Evolutionary conservation across 2,113 vertebrate species (phyloP), one percentile per base, ranked within the genome.

Genomic region (Tor tambroides): DNA sequence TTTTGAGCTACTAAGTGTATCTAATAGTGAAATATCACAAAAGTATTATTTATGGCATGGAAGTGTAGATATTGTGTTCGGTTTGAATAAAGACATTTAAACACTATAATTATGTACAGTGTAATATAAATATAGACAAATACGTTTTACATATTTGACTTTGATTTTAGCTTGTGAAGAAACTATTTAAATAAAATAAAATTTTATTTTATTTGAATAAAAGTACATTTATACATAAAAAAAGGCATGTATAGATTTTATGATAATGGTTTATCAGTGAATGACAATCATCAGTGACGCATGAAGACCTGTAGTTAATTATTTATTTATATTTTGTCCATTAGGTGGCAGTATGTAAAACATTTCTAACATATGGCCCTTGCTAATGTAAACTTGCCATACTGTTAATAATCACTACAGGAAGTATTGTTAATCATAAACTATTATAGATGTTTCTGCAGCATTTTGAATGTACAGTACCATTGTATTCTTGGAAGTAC

Each of bases 261-360:
- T 43, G 2, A 14, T 46, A 46, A 46, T 15, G 5, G 72, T 23
- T 72, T 41, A 41, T 41, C 10, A 23, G 21, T 23, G 5, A 30
- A 21, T 72, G 1, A 72, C 1, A 12, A 67, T 67, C 11, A 67
- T 28, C 28, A 30, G 38, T n/a, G 38, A 74, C 12, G 4, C 65
- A 17, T 35, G 17, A 21, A 32, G 65, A 9, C 19, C 2, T 12
- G 69, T 72, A 32, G 67, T 21, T 72, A 19, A 15, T 21, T 21
- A 15, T 71, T 19, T 21, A 14, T 8, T 41, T 1, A 14, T 26
- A 10, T 2, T 26, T 12, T 9, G 28, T 87, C 83, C 86, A 82
- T 71, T 41, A 49, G 72, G 38, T 85, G 88, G 82, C 83, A 78
- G 54, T 56, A 56, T 77, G 77, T 21, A 14, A 30, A 43, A 46